These are phyloP conservation scores for Sciurus niger DNA, from an alignment of 2,113 vertebrate genomes.

Conservation along the genomic window DNA sequence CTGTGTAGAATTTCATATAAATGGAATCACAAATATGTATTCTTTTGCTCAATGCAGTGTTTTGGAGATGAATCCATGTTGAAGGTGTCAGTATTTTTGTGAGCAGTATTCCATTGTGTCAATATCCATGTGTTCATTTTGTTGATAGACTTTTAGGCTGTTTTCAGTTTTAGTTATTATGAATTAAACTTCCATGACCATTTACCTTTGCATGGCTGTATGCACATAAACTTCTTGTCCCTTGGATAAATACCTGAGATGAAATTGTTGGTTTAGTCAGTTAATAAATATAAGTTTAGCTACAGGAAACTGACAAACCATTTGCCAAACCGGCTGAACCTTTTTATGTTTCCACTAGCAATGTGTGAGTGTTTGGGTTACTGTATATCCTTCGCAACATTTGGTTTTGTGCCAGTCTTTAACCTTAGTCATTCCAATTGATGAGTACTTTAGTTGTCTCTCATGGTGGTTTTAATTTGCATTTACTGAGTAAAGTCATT, in stretches of 20 bases:
- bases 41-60: neutral
- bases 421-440: neutral
- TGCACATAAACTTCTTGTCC: neutral
- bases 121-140: conserved; percentile 3
- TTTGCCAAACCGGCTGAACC: neutral
- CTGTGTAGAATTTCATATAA: neutral
- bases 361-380: neutral
- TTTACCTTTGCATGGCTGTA: neutral
- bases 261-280: neutral
- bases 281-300: conserved; percentile 8
- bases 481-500: neutral
- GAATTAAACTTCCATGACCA: neutral
- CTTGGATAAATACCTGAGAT: neutral
- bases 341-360: neutral
- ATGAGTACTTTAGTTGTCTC: neutral
- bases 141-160: neutral
- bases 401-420: neutral
- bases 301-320: neutral
- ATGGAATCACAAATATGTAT: neutral
- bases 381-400: neutral
- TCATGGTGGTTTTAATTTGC: conserved; percentile 23
- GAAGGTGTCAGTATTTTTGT: neutral
- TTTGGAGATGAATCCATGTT: neutral
- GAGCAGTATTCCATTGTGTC: neutral
- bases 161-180: neutral